Base-by-base conservation (phyloP, 2,797 vertebrate species). In the Microcaecilia unicolor region DNA sequence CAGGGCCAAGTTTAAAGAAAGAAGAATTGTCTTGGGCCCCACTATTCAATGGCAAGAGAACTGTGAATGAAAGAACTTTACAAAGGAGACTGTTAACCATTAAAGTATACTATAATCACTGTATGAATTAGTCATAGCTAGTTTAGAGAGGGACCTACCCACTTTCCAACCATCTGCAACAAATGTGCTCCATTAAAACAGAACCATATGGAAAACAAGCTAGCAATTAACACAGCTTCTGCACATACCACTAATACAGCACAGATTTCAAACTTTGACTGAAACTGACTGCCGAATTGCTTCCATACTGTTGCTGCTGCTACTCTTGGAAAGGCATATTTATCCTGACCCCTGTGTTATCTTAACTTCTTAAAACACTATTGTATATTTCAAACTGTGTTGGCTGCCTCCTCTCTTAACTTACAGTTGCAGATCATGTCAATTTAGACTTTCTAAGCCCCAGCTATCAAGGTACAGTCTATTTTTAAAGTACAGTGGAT, bases 191-290 rank as follows among this genome's bases (percentile, higher is more conserved):
- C 78, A 88, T 88, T 92, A 92, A 90, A 91, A 85, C 79, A 90
- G 81, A 84, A 93, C 87, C 90, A 93, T 93, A 91, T 93, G 91
- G 90, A 91, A 90, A 89, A 89, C 79, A 88, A 89, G 80, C 82
- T 87, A 74, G 76, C 83, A 91, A 92, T 96, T 92, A 93, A 89
- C 89, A 87, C 76, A 72, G 84, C 79, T 85, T 89, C 87, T 85
- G 82, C 78, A 80, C 63, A 62, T 59, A 51, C 53, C 68, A 67
- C 64, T 87, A 89, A 84, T 82, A 78, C 73, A 81, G 82, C 74
- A 67, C 86, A 88, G 80, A 85, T 86, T 89, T 88, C 64, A 78
- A 87, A 88, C 82, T 91, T 82, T 76, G 66, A 85, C 79, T 86
- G 81, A 88, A 87, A 88, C 80, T 85, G 77, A 86, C 84, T 89